Base-by-base conservation (phyloP, 2,113 vertebrate genomes). In the Bothrops jararaca region DNA sequence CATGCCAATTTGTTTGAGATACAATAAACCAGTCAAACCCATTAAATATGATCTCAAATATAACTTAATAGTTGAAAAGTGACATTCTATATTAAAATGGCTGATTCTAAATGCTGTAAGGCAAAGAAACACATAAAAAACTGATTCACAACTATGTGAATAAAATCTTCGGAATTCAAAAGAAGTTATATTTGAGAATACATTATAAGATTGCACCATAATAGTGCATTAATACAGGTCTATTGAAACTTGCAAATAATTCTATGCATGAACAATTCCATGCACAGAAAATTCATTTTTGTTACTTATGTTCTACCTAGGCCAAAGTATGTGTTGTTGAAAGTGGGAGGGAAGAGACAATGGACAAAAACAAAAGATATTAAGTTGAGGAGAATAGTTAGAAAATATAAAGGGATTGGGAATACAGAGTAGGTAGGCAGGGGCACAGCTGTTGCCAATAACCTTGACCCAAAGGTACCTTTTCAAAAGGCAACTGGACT, bases 11-110 rank as follows among this genome's bases (percentile, higher is more conserved):
- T 88, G 92, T 94, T 94, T 96, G 95, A 93, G 95, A 29, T 5
- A n/a, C 94, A 95, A 97, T 97, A 98, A 97, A 96, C 88, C 94
- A 97, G 96, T 96, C 96, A 97, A 96, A 93, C 96, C 92, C 93
- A 96, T 95, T 95, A 96, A 96, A 96, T 95, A 96, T 96, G 97
- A 97, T 53, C 93, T 95, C 92, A 95, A 97, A 97, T 96, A 96
- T 96, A 97, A 74, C 91, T 95, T 96, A 96, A 93, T 15, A 95
- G 89, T 90, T 95, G 95, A 91, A 96, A 89, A 91, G 88, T 80
- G 96, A 95, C 92, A 96, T 80, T 96, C 34, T 96, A 94, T 95
- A 93, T 96, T 96, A 93, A 95, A 96, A 0, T 93, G 94, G 95
- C 96, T 94, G 95, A 89, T 96, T 96, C 96, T 92, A 95, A 96